These are phyloP conservation scores for Arnoldichthys spilopterus DNA, from an alignment of 2,797 vertebrate genomes.

Conservation along the genomic window DNA sequence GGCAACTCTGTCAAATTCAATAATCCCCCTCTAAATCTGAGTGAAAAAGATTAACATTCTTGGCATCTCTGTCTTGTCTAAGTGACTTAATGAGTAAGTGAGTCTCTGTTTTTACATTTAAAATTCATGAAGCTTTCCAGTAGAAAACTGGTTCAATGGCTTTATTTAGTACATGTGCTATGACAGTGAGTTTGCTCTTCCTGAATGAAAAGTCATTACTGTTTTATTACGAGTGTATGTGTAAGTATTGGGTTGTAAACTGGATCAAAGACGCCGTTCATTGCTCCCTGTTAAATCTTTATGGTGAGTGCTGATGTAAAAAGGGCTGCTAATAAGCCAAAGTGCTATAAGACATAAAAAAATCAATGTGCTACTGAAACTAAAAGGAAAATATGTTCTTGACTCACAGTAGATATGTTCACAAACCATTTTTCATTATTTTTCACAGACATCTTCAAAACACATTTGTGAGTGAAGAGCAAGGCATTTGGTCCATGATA, in stretches of 20 bases:
- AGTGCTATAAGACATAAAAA: constrained; percentile 59
- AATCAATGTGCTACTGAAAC: constrained; percentile 65
- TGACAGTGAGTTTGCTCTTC: constrained; percentile 34
- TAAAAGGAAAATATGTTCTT: constrained; percentile 2
- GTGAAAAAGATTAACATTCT: constrained; percentile 6
- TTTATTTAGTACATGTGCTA: constrained; percentile 25
- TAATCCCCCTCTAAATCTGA: not conserved
- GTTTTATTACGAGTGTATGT: constrained; percentile 66
- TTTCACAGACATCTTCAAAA: not conserved
- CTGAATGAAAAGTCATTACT: constrained; percentile 60
- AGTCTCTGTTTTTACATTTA: not conserved
- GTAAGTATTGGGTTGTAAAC: constrained; percentile 63
- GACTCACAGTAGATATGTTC: not conserved
- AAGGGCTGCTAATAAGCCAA: constrained; percentile 61
- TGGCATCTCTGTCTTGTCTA: not conserved
- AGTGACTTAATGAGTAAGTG: not conserved
- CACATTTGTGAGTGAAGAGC: not conserved
- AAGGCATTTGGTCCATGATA: not conserved
- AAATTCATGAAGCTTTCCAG: not conserved
- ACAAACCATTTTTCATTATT: not conserved
- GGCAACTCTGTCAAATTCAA: constrained; percentile 1
- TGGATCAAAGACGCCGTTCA: constrained; percentile 71
- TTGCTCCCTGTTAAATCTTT: constrained; percentile 63
- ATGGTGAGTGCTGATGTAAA: constrained; percentile 65
- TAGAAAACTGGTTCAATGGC: not conserved